Base-by-base conservation (phyloP, 2,888 invertebrate species). In the Leucania comma region DNA sequence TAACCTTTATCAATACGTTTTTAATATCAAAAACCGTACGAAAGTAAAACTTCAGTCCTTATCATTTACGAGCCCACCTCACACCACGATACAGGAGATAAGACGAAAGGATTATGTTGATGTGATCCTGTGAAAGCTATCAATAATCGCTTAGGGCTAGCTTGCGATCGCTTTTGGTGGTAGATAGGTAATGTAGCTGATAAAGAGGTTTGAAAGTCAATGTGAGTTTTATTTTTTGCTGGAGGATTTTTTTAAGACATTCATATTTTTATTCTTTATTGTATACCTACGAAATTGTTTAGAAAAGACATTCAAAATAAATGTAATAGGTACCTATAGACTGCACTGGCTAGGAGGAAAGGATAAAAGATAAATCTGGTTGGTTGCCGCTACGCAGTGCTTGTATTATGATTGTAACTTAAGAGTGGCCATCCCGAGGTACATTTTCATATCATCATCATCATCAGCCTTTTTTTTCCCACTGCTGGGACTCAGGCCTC, bases 61-160 rank as follows among this genome's bases (percentile, higher is more conserved):
- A 80, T 66, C 80, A 12, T 24, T 60, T 48, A 67, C 10, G 74
- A 58, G 26, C 42, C 8, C 42, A 80, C 68, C 61, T 75, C 46
- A 2, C 12, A 46, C 14, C 50, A 24, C 58, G 42, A 29, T 38
- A 26, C 58, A 22, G 50, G 56, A 76, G 77, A 81, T 78, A 81
- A 57, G n/a, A 32, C 17, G 12, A 20, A 50, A 42, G 72, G 78
- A 77, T 78, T 78, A 78, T 71, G 78, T 46, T 57, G 63, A 78
- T 81, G 81, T 67, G 66, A 64, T 65, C 82, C 71, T 26, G n/a
- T 68, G 17, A n/a, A 71, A 78, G 82, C 64, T 67, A 77, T 78
- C 82, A 81, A 78, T 78, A 56, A 6, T 71, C 82, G 64, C 78
- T 78, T 77, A 77, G 64, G 57, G 57, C 9, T 61, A 26, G 42